Percentiles rank a stretch among this genome's conserved stretches.
Conservation (phyloP, 2,113 vertebrate species). For the Laticauda colubrina region DNA sequence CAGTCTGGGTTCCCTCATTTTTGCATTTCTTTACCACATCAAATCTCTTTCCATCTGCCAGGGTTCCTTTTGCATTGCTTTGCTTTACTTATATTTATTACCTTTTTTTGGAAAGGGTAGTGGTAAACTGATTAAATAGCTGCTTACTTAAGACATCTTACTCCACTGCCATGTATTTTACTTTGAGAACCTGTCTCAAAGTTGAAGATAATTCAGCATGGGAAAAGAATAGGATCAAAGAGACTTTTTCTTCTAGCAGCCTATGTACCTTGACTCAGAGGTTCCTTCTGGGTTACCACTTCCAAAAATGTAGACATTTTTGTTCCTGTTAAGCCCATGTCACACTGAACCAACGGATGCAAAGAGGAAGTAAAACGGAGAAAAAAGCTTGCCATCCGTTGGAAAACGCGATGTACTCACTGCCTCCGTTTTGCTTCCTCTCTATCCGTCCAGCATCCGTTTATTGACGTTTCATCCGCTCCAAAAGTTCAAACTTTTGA, state of each 20-base stretch:
- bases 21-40: constrained; percentile 36
- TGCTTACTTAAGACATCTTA: constrained; percentile 22
- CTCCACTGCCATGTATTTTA: not conserved
- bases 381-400: no score
- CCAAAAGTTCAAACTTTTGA: no score
- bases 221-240: not conserved
- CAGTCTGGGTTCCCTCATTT: constrained; percentile 27
- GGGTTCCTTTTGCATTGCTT: not conserved
- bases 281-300: not conserved
- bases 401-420: no score
- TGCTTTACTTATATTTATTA: fast-evolving
- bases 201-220: constrained; percentile 14
- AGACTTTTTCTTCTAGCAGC: not conserved
- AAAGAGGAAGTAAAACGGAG: no score
- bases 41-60: fast-evolving
- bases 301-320: not conserved
- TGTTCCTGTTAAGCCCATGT: not conserved
- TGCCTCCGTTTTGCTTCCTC: no score
- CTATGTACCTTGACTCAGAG: not conserved
- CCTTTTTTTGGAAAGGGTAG: not conserved
- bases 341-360: no score
- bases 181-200: not conserved
- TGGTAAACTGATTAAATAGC: not conserved
- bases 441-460: no score
- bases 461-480: no score